A percentile compares a stretch with the other conserved stretches of the same genome.
phyloP scores from a whole-genome alignment of 2,797 vertebrate species.

The Mus spretus region DNA sequence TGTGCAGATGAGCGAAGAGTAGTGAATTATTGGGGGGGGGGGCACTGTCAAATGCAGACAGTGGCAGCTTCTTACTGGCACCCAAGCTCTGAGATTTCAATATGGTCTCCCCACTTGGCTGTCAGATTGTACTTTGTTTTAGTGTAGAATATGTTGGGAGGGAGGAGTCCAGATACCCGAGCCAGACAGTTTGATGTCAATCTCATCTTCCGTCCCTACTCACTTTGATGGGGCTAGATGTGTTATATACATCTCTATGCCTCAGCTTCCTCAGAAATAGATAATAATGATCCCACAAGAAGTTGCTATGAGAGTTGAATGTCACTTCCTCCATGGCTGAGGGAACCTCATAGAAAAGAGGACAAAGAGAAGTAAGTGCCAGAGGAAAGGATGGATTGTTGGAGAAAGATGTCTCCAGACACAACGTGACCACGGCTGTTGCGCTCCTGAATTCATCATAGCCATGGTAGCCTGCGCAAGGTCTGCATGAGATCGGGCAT shows the following conservation, averaged over 20 bases:
- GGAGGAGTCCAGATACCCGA: neutral
- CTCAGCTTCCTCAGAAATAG: constrained; percentile 34
- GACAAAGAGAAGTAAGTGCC: neutral
- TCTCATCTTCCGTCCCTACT: neutral
- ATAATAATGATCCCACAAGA: neutral
- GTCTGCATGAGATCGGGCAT: neutral
- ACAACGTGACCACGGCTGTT: neutral
- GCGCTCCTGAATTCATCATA: neutral
- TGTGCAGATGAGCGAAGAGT: neutral
- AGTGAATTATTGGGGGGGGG: neutral
- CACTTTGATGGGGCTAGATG: neutral
- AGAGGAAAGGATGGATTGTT: neutral
- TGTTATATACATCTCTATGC: neutral
- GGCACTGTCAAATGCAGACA: neutral
- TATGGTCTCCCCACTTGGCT: neutral
- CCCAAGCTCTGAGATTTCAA: neutral
- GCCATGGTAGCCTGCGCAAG: neutral
- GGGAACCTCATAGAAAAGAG: neutral
- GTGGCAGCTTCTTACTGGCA: neutral
- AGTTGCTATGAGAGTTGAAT: neutral
- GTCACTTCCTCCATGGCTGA: neutral
- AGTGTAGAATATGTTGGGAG: no score
- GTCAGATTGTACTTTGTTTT: neutral
- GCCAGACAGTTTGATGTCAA: neutral
- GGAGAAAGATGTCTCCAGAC: neutral